A percentile compares a stretch with the other conserved stretches of the same genome.
phyloP scores from a whole-genome alignment of 2,888 invertebrate genomes.

The Drosophila cognata region DNA sequence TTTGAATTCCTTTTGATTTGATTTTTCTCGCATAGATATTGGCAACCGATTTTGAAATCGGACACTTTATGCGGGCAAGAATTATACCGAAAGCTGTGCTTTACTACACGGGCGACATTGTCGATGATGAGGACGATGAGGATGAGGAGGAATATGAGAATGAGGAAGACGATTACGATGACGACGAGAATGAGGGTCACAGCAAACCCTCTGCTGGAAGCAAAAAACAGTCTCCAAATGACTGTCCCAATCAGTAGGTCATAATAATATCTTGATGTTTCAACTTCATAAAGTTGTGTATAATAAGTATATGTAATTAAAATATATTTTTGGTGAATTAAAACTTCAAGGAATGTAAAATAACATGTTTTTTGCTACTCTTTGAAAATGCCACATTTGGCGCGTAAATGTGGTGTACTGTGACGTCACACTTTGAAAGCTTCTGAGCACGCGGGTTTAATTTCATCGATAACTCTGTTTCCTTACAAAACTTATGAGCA shows the following conservation, averaged over 20 bases:
- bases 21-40: conserved; percentile 86
- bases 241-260: conserved; percentile 90
- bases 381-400: neutral
- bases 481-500: neutral
- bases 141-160: conserved; percentile 87
- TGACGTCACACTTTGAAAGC: conserved; percentile 3
- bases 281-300: conserved; percentile 42
- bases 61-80: conserved; percentile 98
- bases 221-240: conserved; percentile 86
- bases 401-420: neutral
- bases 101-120: conserved; percentile 96
- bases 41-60: conserved; percentile 98
- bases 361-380: neutral
- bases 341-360: conserved; percentile 53
- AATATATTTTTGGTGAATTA: conserved; percentile 74
- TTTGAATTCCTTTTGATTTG: neutral
- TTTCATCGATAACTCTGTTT: conserved; percentile 1
- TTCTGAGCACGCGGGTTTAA: neutral
- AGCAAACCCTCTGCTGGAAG: conserved; percentile 69
- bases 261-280: conserved; percentile 28
- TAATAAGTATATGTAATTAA: conserved; percentile 57
- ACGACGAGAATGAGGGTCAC: conserved; percentile 88
- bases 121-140: conserved; percentile 91
- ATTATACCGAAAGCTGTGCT: conserved; percentile 98
- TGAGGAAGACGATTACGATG: conserved; percentile 86